Evolutionary conservation across 2,113 vertebrate genomes (phyloP).

Genomic region (Xerus inauris): DNA sequence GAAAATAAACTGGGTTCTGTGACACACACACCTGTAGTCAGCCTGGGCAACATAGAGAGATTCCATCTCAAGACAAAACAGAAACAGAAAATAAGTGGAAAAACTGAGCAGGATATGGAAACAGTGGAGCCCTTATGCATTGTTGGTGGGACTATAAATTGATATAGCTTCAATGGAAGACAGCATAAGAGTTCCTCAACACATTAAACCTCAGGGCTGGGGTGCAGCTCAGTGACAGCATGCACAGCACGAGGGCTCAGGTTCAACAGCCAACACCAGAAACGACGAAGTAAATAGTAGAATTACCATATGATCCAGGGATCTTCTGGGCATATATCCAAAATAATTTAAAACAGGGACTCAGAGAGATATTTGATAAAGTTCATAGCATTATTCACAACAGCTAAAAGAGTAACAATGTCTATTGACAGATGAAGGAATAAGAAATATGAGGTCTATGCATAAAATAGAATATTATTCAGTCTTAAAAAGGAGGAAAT

Average conservation of each 20-base stretch:
- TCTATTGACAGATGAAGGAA: no score
- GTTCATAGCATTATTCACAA: background rate
- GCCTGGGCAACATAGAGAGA: background rate
- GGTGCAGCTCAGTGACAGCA: no score
- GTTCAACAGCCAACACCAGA: no score
- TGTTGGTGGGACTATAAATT: background rate
- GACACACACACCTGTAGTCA: background rate
- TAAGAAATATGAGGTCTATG: no score
- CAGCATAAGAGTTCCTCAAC: background rate
- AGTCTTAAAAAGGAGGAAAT: no score
- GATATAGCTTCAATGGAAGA: background rate
- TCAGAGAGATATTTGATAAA: background rate
- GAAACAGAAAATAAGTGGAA: background rate
- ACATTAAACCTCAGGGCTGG: no score
- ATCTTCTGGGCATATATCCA: no score
- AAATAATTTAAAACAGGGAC: no score
- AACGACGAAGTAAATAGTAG: no score
- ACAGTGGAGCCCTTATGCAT: background rate
- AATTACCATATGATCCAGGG: no score
- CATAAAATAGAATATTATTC: no score
- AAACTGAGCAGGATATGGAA: background rate
- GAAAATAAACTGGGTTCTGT: background rate
- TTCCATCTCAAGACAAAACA: background rate
- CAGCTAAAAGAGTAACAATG: background rate
- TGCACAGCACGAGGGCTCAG: no score